Conservation (phyloP, 2,888 invertebrate genomes). For the Aporophyla lueneburgensis region DNA sequence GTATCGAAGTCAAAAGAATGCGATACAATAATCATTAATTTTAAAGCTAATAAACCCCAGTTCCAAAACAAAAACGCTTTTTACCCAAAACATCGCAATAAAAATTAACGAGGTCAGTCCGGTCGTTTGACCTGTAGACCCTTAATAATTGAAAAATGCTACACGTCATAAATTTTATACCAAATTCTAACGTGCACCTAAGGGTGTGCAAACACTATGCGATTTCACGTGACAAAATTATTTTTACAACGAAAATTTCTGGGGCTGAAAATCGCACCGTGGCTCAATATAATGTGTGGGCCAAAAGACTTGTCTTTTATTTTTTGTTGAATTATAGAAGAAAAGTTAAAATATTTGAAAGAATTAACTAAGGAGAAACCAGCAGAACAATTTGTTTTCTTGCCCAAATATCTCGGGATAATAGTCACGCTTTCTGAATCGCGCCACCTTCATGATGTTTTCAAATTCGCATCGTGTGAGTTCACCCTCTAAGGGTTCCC, state of each 20-base stretch:
- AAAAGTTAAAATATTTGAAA: background rate
- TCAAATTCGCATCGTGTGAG: constrained; percentile 10
- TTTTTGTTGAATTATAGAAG: background rate
- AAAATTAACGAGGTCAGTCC: constrained; percentile 23
- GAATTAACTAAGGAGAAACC: no score
- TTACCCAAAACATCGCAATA: background rate
- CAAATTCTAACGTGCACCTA: background rate
- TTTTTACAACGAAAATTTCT: background rate
- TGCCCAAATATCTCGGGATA: background rate
- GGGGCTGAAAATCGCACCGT: background rate
- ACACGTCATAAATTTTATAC: constrained; percentile 23
- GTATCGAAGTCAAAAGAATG: background rate
- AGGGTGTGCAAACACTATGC: background rate
- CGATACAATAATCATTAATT: background rate
- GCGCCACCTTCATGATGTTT: background rate
- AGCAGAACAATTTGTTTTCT: background rate
- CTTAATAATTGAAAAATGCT: constrained; percentile 39
- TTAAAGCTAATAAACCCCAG: background rate
- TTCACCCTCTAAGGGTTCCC: constrained; percentile 21
- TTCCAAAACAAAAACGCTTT: background rate
- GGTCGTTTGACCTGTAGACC: constrained; percentile 7
- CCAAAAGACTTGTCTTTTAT: background rate
- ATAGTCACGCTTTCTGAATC: background rate
- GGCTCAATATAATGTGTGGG: background rate
- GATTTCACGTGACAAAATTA: background rate